phyloP scores from a whole-genome alignment of 2,113 vertebrate genomes.

The Varanus komodoensis region DNA sequence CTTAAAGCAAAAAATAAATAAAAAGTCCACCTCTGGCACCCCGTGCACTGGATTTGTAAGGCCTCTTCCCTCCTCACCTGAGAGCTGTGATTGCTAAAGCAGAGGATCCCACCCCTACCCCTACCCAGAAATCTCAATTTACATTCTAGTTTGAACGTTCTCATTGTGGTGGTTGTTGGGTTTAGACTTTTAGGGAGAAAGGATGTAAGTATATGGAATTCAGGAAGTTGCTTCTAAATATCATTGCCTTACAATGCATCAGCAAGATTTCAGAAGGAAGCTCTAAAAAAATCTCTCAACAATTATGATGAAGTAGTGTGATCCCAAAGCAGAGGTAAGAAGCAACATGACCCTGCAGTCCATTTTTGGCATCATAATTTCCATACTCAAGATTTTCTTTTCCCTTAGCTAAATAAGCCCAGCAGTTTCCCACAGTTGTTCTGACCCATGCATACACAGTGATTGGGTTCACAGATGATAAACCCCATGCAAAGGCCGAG shows the following conservation, averaged over 20 bases:
- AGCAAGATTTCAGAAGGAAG: neutral
- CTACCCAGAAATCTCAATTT: neutral
- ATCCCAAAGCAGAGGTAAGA: neutral
- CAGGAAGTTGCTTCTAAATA: neutral
- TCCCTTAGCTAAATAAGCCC: too few species aligned
- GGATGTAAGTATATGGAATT: neutral
- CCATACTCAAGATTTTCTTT: too few species aligned
- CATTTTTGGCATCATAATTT: too few species aligned
- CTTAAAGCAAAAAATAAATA: neutral
- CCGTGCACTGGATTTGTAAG: neutral
- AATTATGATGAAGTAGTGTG: neutral
- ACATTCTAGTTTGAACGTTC: neutral
- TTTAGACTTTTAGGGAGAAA: neutral
- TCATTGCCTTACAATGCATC: neutral
- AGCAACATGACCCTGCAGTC: neutral
- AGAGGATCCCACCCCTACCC: too few species aligned
- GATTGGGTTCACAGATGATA: too few species aligned
- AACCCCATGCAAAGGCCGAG: too few species aligned
- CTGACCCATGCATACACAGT: too few species aligned
- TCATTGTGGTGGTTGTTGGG: neutral
- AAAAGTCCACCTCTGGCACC: neutral
- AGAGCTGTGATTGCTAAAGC: too few species aligned
- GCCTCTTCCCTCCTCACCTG: too few species aligned
- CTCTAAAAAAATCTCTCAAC: neutral
- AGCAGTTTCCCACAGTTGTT: too few species aligned